Evolutionary conservation across 1,140 invertebrate species (phyloP).

Genomic region (Glossosoma conforme): DNA sequence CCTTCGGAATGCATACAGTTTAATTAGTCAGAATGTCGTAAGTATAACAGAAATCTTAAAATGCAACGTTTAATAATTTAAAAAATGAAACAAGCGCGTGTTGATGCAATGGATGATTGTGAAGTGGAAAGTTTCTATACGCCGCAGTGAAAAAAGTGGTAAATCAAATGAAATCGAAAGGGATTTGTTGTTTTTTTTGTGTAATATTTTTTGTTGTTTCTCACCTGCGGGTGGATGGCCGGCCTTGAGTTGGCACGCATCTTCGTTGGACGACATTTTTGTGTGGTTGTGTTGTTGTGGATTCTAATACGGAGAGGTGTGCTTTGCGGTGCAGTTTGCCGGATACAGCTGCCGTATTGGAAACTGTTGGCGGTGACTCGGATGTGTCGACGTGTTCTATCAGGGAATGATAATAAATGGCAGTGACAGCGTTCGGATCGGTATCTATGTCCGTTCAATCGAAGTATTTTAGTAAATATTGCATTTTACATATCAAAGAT

Average conservation of each 20-base stretch:
- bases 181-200: constrained; percentile 11
- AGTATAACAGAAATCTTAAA: neutral
- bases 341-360: too few species aligned
- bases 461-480: too few species aligned
- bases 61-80: neutral
- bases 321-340: too few species aligned
- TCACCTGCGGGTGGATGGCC: constrained; percentile 83
- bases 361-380: too few species aligned
- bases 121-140: neutral
- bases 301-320: too few species aligned
- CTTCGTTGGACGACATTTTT: constrained; percentile 50
- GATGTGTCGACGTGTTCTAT: too few species aligned
- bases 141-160: neutral
- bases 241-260: constrained; percentile 65
- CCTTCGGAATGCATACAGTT: too few species aligned
- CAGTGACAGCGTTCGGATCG: too few species aligned
- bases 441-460: too few species aligned
- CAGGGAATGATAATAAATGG: too few species aligned
- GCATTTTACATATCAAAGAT: too few species aligned
- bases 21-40: neutral
- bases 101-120: neutral
- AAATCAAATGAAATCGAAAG: neutral
- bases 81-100: neutral
- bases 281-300: constrained; percentile 3
- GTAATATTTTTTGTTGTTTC: constrained; percentile 1